Evolutionary conservation across 2,888 invertebrate species (phyloP).

Genomic region (Epinotia demarniana): DNA sequence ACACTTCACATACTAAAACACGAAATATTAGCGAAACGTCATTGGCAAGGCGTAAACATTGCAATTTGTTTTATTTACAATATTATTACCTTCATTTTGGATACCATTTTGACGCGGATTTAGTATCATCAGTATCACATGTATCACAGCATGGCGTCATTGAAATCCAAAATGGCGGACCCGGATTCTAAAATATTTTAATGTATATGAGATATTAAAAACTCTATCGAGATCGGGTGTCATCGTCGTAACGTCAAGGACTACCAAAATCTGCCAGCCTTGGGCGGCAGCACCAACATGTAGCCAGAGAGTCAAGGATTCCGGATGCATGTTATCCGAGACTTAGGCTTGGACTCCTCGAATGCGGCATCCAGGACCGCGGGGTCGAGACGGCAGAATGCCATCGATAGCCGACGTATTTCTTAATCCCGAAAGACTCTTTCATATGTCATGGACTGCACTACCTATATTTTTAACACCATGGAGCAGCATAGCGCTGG

Average conservation of each 20-base stretch:
- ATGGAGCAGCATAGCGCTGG: constrained; percentile 20
- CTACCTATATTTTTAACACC: constrained; percentile 14
- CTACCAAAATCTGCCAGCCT: background rate
- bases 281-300: no score
- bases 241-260: background rate
- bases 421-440: background rate
- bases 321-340: no score
- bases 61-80: constrained; percentile 21
- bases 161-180: constrained; percentile 9
- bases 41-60: constrained; percentile 21
- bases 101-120: background rate
- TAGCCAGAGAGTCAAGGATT: no score
- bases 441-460: background rate
- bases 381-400: background rate
- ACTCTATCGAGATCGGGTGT: background rate
- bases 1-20: background rate
- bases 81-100: background rate
- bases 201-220: background rate
- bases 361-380: background rate
- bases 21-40: constrained; percentile 9
- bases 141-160: constrained; percentile 3
- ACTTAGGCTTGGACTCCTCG: no score
- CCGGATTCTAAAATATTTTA: background rate
- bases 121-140: background rate
- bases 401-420: background rate